Conservation (phyloP, 2,888 invertebrate species). For the Lasioglossum figueresi region DNA sequence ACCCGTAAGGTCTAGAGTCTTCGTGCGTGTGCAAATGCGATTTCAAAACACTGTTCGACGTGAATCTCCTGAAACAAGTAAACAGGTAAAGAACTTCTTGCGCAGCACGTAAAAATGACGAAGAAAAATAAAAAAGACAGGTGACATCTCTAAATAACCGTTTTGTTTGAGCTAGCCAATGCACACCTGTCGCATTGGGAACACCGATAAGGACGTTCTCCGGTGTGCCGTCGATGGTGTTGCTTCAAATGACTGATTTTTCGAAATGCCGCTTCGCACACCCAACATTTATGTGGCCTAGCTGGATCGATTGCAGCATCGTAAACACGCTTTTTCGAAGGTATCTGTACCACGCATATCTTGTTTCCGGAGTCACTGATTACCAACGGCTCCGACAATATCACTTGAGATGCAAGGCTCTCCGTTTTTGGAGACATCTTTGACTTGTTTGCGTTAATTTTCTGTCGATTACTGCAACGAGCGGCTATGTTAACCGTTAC, state of each 20-base stretch:
- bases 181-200: constrained; percentile 82
- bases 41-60: constrained; percentile 86
- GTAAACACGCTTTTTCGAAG: constrained; percentile 75
- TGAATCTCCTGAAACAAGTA: constrained; percentile 82
- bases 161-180: neutral
- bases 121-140: neutral
- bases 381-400: constrained; percentile 85
- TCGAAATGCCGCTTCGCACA: constrained; percentile 85
- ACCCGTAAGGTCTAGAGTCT: constrained; percentile 84
- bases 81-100: neutral
- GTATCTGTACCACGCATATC: constrained; percentile 75
- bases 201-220: constrained; percentile 83
- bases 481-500: neutral
- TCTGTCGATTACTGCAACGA: neutral
- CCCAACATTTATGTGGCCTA: constrained; percentile 85
- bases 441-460: constrained; percentile 36
- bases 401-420: constrained; percentile 82
- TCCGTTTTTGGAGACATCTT: constrained; percentile 76
- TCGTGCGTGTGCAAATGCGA: constrained; percentile 86
- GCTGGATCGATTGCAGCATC: constrained; percentile 74
- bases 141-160: neutral
- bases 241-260: constrained; percentile 87
- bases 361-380: constrained; percentile 84
- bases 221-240: constrained; percentile 81
- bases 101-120: neutral